Base-by-base conservation (phyloP, 1,140 invertebrate genomes). In the Apis dorsata region DNA sequence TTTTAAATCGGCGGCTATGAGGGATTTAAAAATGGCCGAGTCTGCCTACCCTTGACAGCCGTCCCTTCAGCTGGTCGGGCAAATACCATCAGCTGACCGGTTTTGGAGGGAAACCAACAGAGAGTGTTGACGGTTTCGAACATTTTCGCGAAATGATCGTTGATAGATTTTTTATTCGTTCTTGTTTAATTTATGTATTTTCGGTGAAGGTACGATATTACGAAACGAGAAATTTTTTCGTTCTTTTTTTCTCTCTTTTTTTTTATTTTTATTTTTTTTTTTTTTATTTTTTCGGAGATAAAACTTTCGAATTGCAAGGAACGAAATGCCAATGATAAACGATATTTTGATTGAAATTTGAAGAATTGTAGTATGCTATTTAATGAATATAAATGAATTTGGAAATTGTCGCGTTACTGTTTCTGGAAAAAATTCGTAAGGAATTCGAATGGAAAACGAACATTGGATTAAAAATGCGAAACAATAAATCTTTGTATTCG, bases 11-110 rank as follows among this genome's bases (percentile, higher is more conserved):
- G 85, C 74, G 81, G 69, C 82, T 79, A 84, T 73, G 82, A 79
- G 90, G 85, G 87, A 90, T 91, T 91, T 91, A 91, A 91, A 91
- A 91, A 91, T 91, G 91, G 91, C 89, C 79, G 81, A 71, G 73
- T 69, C 81, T 60, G 71, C 77, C 44, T 81, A 68, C 62, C 74
- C 70, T 71, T 85, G 79, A 66, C 62, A 53, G 57, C 73, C 63
- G 59, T 28, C 71, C 59, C 83, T 77, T 87, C 83, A 85, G 79
- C 86, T 84, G 80, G 73, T 84, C 84, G 85, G 51, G 59, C 79
- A 78, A 85, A 71, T 81, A 65, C 73, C 66, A 71, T 90, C 85
- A 89, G 88, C 88, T 89, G 88, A 89, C 83, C 80, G 70, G 83
- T 89, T 89, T 89, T 89, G 87, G 88, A 83, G 87, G 87, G 88